Base-by-base conservation (phyloP, 92 coral and sea anemone genomes). In the Zoanthus sociatus region DNA sequence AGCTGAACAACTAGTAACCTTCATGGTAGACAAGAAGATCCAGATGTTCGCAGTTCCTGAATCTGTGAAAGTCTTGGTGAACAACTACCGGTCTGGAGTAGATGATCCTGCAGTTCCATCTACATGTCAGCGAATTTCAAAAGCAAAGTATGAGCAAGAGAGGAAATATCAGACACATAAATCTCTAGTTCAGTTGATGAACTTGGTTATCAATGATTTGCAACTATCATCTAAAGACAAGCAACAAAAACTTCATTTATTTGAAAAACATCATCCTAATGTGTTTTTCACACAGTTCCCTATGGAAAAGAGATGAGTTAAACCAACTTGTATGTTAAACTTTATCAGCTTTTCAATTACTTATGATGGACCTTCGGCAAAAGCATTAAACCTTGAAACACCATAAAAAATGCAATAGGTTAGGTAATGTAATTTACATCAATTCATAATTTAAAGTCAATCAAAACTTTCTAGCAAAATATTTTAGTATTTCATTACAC, bases 231-330 rank as follows among this genome's bases (percentile, higher is more conserved):
- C 93, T 9, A 95, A 90, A 87, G 93, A 86, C 79, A 97, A 97
- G 81, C 96, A 94, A 75, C 88, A 77, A 12, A 72, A 87, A 51
- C 88, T 97, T 10, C 90, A 84, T 66, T 83, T 83, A 26, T 95
- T 97, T 73, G 94, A 93, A 86, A 89, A 87, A 74, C 92, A 93
- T 87, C 98, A 97, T 55, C 89, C 81, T n/a, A 90, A 90, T 6
- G 89, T 92, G 20, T 97, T 95, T 83, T 79, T 87, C 50, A 53
- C 74, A 55, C 97, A 97, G 58, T 93, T 95, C 76, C 98, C 99
- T 37, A 82, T 79, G 85, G 98, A 96, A 21, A 87, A 96, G 79
- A 76, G 42, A 37, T 37, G 42, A 37, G 42, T 37, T 37, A 37
- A 37, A 37, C 42, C 42, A 37, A 37, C 42, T 37, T 37, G 42